Evolutionary conservation across 1,140 invertebrate species (phyloP), one percentile per base, ranked within the genome.

Genomic region (Cydia pomonella): DNA sequence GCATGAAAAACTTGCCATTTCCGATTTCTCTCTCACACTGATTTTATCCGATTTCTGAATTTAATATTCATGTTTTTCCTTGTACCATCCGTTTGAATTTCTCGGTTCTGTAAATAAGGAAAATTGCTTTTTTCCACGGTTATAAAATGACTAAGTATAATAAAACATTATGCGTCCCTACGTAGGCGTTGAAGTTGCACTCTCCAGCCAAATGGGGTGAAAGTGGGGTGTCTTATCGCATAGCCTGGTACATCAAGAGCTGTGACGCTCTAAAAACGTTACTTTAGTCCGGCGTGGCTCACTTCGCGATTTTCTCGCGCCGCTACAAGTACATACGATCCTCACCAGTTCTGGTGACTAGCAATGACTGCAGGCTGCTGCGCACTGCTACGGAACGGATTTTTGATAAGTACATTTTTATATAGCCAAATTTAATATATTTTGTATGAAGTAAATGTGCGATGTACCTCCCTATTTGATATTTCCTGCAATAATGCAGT

Each of bases 141-240:
- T 87, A 81, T 88, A 84, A 85, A 88, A 83, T 80, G 78, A 79
- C 78, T 82, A 82, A 41, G 38, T 13, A 41, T 89, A 87, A 87
- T 88, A 88, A 87, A 89, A 86, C 82, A 87, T 87, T 84, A 89
- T 82, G 83, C 81, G 85, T 85, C 83, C 82, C 78, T 83, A 73
- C 77, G 76, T 63, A 75, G 69, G 73, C 53, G 50, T 87, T 84
- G 85, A 82, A 83, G 82, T 81, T 87, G 84, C 85, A 87, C 84
- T 87, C 84, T 87, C 75, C 50, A 82, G 80, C 69, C 33, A 73
- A 79, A 59, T 76, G 77, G 73, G 80, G 76, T 73, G 78, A 38
- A 77, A 50, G 79, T 76, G 63, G 63, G 47, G 38, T 41, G 38
- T 50, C 47, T 50, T 50, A 50, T n/a, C 3, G n/a, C 47, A 3